Base-by-base conservation (phyloP, 2,888 invertebrate genomes). In the Xylota segnis region DNA sequence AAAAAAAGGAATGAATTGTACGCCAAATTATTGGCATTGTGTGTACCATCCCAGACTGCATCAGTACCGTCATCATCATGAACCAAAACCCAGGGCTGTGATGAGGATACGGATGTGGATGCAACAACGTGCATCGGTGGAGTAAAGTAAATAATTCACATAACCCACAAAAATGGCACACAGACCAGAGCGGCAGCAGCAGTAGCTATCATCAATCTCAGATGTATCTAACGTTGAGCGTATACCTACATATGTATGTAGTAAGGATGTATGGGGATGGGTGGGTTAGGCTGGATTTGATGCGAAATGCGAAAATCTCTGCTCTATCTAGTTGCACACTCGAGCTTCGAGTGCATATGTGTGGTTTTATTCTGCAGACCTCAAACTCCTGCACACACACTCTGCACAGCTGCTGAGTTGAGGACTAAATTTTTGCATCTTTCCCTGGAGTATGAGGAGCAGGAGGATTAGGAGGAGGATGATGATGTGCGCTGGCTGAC, bases 101-200 rank as follows among this genome's bases (percentile, higher is more conserved):
- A 68, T 59, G 65, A 70, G 76, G 47, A 45, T 59, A 50, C 32
- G 40, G 59, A 45, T 23, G 43, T 29, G 59, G 59, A 79, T 86
- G 86, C 86, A 86, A 77, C 86, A 81, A 77, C 70, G 76, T 86
- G 81, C 86, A 72, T 61, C 65, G 54, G 45, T 71, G 63, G 72
- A 77, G 76, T 68, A 81, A 82, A 86, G 86, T 86, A 82, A 86
- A 86, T 82, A 86, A 86, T 86, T 82, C 86, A 76, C 86, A 86
- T 72, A 86, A 50, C 76, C 86, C 86, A 81, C 86, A 86, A 86
- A 86, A 86, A 86, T 81, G 65, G 86, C 82, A 77, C 72, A 79
- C 76, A 71, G 52, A 63, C 71, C 71, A 70, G n/a, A n/a, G 61
- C 43, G 12, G 50, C 27, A 71, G 47, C 56, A 14, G n/a, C 12